These are phyloP conservation scores for Zophobas morio DNA, from an alignment of 1,140 invertebrate genomes.

Conservation along the genomic window DNA sequence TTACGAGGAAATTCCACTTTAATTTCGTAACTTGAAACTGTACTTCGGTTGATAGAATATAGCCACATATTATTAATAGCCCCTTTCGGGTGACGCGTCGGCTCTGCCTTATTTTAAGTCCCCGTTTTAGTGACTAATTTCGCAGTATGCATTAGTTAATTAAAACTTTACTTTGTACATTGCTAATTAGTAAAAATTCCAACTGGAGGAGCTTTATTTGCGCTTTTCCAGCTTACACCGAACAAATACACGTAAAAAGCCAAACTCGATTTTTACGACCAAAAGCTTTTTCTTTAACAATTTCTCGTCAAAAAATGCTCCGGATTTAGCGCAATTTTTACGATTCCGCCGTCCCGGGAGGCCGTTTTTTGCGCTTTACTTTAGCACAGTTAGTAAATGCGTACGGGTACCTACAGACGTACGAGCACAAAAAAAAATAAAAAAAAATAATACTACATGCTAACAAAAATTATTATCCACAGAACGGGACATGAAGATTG, in stretches of 20 bases:
- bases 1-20: constrained; percentile 49
- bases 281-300: constrained; percentile 19
- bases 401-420: too few relatives aligned
- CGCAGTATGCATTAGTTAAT: constrained; percentile 29
- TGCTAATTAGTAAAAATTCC: constrained; percentile 36
- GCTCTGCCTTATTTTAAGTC: constrained; percentile 24
- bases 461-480: too few relatives aligned
- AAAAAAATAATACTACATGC: too few relatives aligned
- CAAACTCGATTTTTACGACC: constrained; percentile 31
- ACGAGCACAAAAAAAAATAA: too few relatives aligned
- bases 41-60: constrained; percentile 48
- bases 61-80: constrained; percentile 49
- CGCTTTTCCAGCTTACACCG: constrained; percentile 14
- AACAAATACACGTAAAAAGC: constrained; percentile 15
- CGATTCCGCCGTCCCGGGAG: background rate
- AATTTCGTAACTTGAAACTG: constrained; percentile 53
- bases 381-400: too few relatives aligned
- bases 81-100: constrained; percentile 16
- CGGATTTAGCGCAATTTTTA: constrained; percentile 10
- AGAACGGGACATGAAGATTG: too few relatives aligned
- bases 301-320: background rate
- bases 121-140: constrained; percentile 30
- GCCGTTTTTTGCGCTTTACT: background rate
- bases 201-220: constrained; percentile 25
- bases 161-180: constrained; percentile 42